Evolutionary conservation across 2,113 vertebrate genomes (phyloP).

Genomic region (Eclectus roratus): DNA sequence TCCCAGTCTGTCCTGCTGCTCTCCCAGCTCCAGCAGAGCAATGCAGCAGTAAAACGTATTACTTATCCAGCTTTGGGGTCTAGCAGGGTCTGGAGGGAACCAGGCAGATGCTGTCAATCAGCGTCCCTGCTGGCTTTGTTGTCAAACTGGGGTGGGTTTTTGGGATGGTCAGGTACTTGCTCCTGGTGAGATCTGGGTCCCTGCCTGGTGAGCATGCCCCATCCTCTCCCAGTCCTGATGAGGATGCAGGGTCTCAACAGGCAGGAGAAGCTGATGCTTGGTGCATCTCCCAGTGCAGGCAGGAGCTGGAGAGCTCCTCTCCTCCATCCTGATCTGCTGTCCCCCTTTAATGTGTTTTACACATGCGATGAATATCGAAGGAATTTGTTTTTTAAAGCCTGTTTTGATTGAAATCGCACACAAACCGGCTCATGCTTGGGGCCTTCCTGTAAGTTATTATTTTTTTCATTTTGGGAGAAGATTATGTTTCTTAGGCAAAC

Average conservation of each 20-base stretch:
- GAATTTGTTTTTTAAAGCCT: conserved; percentile 65
- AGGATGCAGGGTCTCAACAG: neutral
- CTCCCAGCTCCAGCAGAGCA: neutral
- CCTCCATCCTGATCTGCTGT: neutral
- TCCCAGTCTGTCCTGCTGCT: rapidly evolving
- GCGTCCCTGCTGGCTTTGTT: neutral
- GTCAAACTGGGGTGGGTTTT: neutral
- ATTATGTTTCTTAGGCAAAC: conserved; percentile 65
- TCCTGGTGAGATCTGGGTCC: neutral
- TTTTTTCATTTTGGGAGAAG: conserved; percentile 52
- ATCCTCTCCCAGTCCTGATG: neutral
- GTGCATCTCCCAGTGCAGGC: neutral
- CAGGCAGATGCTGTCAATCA: neutral
- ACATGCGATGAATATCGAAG: conserved; percentile 35
- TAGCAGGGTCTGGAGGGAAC: neutral
- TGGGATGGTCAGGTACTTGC: neutral
- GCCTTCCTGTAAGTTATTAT: conserved; percentile 62
- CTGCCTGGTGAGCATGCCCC: neutral
- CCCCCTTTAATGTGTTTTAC: conserved; percentile 45
- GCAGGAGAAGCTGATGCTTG: neutral
- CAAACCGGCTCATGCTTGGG: conserved; percentile 13
- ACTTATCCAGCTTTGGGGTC: neutral
- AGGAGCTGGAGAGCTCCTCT: neutral
- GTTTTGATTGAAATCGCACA: conserved; percentile 59
- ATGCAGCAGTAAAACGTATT: rapidly evolving